These are phyloP conservation scores for Malthinus seriepunctatus DNA, from an alignment of 2,888 invertebrate genomes.

Conservation along the genomic window DNA sequence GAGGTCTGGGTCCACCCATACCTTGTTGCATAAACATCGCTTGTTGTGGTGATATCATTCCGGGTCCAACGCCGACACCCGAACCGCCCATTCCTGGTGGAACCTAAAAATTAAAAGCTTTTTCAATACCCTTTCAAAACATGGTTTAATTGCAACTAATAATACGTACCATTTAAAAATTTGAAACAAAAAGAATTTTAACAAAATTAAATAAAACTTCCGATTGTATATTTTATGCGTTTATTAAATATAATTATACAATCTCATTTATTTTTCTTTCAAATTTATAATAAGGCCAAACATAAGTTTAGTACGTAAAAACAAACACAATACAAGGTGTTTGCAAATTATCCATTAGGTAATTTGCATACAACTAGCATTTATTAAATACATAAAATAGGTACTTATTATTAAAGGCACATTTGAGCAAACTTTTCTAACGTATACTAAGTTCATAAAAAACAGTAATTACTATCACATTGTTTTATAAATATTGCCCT, in stretches of 20 bases:
- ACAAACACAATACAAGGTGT: background rate
- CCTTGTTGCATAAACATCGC: conserved; percentile 64
- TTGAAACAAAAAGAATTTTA: background rate
- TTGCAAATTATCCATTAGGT: background rate
- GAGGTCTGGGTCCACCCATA: conserved; percentile 55
- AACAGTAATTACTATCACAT: conserved; percentile 29
- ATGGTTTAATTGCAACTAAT: background rate
- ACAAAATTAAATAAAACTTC: conserved; percentile 1
- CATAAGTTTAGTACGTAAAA: conserved; percentile 20
- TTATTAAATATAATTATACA: conserved; percentile 6
- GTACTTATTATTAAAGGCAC: conserved; percentile 45
- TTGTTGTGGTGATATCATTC: conserved; percentile 54
- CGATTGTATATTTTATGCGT: conserved; percentile 4
- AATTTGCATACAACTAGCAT: background rate
- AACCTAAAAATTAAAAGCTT: conserved; percentile 41
- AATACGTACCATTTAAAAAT: background rate
- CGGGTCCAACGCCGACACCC: conserved; percentile 47
- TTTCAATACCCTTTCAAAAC: background rate
- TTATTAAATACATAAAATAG: background rate
- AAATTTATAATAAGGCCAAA: conserved; percentile 22
- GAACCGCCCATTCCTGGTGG: conserved; percentile 45
- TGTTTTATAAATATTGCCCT: conserved; percentile 30
- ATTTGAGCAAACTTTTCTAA: conserved; percentile 49
- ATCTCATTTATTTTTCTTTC: conserved; percentile 1
- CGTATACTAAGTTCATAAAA: conserved; percentile 41